phyloP scores from a whole-genome alignment of 2,797 vertebrate genomes.

The Meriones psammophilus region DNA sequence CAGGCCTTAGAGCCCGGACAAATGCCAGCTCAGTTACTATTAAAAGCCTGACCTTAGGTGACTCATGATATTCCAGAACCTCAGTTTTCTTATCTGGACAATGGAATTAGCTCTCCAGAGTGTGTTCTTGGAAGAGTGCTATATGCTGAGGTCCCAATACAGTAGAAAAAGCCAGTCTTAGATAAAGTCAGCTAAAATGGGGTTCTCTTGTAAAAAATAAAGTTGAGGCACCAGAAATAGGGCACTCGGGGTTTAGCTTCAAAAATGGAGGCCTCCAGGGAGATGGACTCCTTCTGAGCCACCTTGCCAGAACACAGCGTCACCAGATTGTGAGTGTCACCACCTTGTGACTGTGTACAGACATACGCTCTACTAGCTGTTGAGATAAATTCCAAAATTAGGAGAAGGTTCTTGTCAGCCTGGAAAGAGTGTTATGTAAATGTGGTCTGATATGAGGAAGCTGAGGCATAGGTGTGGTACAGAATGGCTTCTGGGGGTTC shows the following conservation, averaged over 20 bases:
- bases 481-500: background rate
- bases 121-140: background rate
- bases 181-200: background rate
- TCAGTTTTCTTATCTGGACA: conserved; percentile 45
- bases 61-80: background rate
- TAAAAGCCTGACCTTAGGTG: background rate
- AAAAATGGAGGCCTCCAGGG: background rate
- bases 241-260: background rate
- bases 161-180: background rate
- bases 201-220: background rate
- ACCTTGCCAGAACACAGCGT: background rate
- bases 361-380: background rate
- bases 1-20: background rate
- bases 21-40: background rate
- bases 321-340: background rate
- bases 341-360: background rate
- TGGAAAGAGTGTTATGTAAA: background rate
- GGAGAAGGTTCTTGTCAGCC: background rate
- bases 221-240: background rate
- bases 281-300: background rate
- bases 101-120: background rate
- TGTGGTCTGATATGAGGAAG: background rate
- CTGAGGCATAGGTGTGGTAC: background rate
- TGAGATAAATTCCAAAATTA: conserved; percentile 5
- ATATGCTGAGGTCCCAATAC: background rate